Conservation (phyloP, 2,113 vertebrate genomes). For the Daboia siamensis region DNA sequence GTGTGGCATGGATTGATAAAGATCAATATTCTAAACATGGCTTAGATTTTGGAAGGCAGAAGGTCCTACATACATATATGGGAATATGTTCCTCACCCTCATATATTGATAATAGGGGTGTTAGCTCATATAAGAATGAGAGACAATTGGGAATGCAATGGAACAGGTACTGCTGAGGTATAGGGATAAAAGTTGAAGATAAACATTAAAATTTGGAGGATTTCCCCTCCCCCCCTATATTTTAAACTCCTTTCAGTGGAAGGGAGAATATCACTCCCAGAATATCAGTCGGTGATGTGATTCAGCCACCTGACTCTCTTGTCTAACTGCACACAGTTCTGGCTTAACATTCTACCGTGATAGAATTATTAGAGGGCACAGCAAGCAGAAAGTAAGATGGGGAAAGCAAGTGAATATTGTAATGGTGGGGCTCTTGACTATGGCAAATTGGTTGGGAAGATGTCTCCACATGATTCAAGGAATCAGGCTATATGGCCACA, state of each 20-base stretch:
- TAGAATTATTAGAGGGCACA: neutral
- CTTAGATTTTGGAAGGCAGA: neutral
- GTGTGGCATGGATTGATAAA: neutral
- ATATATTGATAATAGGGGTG: neutral
- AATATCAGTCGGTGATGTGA: neutral
- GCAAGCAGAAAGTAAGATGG: neutral
- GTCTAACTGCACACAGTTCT: neutral
- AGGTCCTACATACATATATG: neutral
- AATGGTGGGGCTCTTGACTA: neutral
- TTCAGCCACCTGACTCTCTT: neutral
- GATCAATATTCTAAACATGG: neutral
- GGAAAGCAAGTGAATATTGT: neutral
- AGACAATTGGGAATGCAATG: neutral
- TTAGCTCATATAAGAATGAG: neutral
- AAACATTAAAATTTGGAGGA: neutral
- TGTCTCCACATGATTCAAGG: neutral
- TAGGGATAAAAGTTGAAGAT: neutral
- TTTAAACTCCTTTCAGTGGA: neutral
- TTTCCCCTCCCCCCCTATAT: too few species aligned
- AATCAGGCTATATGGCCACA: neutral
- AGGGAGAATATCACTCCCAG: neutral
- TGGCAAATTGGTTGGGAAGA: neutral
- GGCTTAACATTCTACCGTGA: neutral
- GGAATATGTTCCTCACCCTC: neutral
- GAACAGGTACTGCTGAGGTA: neutral